Percentiles rank a stretch among this genome's conserved stretches.
Conservation (phyloP, 2,113 vertebrate genomes). For the Cyrtonyx montezumae region DNA sequence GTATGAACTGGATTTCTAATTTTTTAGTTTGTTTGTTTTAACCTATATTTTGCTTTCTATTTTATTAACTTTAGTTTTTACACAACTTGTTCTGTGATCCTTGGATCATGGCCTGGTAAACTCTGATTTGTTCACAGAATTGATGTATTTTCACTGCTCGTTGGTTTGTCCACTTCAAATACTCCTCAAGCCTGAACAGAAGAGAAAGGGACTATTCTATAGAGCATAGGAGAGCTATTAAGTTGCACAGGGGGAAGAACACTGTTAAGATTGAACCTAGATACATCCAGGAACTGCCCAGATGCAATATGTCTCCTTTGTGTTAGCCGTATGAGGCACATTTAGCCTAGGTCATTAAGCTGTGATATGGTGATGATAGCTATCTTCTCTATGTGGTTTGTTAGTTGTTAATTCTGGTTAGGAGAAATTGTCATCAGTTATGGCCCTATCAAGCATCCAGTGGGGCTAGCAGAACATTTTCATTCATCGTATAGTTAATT, state of each 20-base stretch:
- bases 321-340: background rate
- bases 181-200: background rate
- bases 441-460: background rate
- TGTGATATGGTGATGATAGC: background rate
- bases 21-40: background rate
- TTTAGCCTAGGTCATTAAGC: background rate
- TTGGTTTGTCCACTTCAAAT: background rate
- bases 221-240: background rate
- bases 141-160: background rate
- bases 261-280: background rate
- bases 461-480: background rate
- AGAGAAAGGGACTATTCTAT: background rate
- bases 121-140: background rate
- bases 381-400: background rate
- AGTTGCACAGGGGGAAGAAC: background rate
- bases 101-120: background rate
- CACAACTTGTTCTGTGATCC: background rate
- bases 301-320: background rate
- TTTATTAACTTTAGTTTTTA: background rate
- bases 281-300: background rate
- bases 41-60: background rate
- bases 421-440: background rate
- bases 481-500: background rate
- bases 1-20: background rate
- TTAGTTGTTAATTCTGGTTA: constrained; percentile 16